A percentile compares a stretch with the other conserved stretches of the same genome.
These are phyloP conservation scores for Asbolus verrucosus DNA, from an alignment of 1,140 invertebrate species.

Conservation along the genomic window DNA sequence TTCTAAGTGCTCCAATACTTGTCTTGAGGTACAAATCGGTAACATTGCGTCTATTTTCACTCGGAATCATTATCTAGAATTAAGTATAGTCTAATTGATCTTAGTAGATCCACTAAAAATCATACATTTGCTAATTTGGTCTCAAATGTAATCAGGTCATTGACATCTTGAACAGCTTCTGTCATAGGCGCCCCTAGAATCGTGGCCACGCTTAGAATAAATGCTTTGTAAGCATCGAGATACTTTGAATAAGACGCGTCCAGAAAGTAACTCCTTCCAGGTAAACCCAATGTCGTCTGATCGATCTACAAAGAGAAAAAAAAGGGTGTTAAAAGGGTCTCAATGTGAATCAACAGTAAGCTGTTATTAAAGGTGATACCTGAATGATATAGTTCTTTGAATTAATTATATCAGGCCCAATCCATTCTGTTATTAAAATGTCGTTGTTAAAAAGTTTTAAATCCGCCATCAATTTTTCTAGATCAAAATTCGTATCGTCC, in stretches of 20 bases:
- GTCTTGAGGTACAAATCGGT: conserved; percentile 84
- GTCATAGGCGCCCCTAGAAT: conserved; percentile 74
- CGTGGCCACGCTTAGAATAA: conserved; percentile 77
- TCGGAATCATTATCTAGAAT: conserved; percentile 80
- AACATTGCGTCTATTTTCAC: conserved; percentile 85
- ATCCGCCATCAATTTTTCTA: conserved; percentile 80
- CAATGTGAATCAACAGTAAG: neutral
- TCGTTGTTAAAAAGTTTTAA: conserved; percentile 87
- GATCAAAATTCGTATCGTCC: conserved; percentile 76
- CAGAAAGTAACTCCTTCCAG: conserved; percentile 88
- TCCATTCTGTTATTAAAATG: conserved; percentile 84
- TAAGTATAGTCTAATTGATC: neutral
- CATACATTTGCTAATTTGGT: conserved; percentile 78
- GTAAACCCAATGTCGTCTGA: conserved; percentile 87
- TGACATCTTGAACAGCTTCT: conserved; percentile 73
- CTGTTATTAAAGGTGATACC: too few species aligned
- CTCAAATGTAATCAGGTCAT: conserved; percentile 87
- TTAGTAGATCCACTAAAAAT: conserved; percentile 39
- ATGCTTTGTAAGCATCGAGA: conserved; percentile 82
- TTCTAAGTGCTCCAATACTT: conserved; percentile 76
- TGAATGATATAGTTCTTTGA: conserved; percentile 88
- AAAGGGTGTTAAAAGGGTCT: neutral
- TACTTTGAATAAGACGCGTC: conserved; percentile 77
- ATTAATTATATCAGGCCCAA: conserved; percentile 90
- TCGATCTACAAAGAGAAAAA: conserved; percentile 73